These are phyloP conservation scores for Pipistrellus kuhlii DNA, from an alignment of 2,797 vertebrate genomes.

Conservation along the genomic window DNA sequence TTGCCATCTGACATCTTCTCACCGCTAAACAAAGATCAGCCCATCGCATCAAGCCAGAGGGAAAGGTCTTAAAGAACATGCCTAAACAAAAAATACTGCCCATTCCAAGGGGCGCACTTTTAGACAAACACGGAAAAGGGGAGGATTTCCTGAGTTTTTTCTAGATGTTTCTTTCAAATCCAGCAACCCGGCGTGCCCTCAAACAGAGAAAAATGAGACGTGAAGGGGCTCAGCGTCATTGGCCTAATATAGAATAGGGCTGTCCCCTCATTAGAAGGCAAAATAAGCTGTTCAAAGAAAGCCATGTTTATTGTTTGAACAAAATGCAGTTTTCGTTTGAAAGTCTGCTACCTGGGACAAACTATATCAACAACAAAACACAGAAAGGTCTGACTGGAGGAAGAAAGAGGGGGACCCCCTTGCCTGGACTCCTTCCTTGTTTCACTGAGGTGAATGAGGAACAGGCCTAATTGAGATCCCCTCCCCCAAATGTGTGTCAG, in stretches of 20 bases:
- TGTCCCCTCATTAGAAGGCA: background rate
- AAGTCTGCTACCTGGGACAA: background rate
- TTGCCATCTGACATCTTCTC: background rate
- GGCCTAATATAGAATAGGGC: background rate
- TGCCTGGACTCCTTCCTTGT: background rate
- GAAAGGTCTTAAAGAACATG: constrained; percentile 5
- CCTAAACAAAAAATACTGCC: background rate
- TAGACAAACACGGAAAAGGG: constrained; percentile 42
- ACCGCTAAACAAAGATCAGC: no score
- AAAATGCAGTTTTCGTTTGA: constrained; percentile 11
- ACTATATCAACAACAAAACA: background rate
- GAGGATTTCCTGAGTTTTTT: constrained; percentile 69
- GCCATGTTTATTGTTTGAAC: constrained; percentile 44
- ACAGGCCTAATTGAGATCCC: background rate
- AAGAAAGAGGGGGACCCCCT: background rate
- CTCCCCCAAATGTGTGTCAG: background rate
- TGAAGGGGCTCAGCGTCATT: constrained; percentile 6
- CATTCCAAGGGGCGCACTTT: constrained; percentile 1
- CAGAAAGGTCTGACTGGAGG: background rate
- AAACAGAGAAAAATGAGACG: constrained; percentile 64
- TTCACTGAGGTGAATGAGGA: background rate
- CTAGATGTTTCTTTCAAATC: constrained; percentile 54
- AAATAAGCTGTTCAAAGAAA: constrained; percentile 59
- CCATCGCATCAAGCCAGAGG: background rate
- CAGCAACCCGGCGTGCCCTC: constrained; percentile 40